Conservation (phyloP, 2,113 vertebrate genomes). For the Pardalotus punctatus region DNA sequence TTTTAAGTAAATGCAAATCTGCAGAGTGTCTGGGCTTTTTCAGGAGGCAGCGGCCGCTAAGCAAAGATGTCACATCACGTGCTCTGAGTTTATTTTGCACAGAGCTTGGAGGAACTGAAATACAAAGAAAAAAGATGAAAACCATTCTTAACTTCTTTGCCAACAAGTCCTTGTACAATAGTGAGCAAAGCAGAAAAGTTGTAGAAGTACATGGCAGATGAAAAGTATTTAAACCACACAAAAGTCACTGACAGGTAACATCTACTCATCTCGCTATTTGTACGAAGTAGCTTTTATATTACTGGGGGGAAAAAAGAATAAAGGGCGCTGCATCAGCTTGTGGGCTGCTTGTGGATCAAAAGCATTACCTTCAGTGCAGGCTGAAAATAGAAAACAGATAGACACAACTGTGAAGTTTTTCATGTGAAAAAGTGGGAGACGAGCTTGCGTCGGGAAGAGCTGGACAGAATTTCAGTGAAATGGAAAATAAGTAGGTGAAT, state of each 20-base stretch:
- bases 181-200: background rate
- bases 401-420: background rate
- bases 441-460: background rate
- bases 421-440: slow-evolving; percentile 17
- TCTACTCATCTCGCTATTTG: background rate
- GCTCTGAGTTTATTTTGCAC: background rate
- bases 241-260: slow-evolving; percentile 28
- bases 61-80: background rate
- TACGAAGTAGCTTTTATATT: slow-evolving; percentile 19
- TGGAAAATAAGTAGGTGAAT: slow-evolving; percentile 54
- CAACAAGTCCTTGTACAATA: background rate
- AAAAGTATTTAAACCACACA: background rate
- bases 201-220: background rate
- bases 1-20: background rate
- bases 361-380: slow-evolving; percentile 1
- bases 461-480: slow-evolving; percentile 29
- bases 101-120: background rate
- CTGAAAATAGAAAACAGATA: slow-evolving; percentile 57
- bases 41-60: background rate
- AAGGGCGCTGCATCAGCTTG: background rate
- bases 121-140: slow-evolving; percentile 12
- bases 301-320: background rate
- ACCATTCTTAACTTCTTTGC: background rate
- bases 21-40: background rate
- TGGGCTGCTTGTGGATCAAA: slow-evolving; percentile 32